Percentiles rank a stretch among this genome's conserved stretches.
These are phyloP conservation scores for Hestina assimilis DNA, from an alignment of 1,140 invertebrate species.

Conservation along the genomic window DNA sequence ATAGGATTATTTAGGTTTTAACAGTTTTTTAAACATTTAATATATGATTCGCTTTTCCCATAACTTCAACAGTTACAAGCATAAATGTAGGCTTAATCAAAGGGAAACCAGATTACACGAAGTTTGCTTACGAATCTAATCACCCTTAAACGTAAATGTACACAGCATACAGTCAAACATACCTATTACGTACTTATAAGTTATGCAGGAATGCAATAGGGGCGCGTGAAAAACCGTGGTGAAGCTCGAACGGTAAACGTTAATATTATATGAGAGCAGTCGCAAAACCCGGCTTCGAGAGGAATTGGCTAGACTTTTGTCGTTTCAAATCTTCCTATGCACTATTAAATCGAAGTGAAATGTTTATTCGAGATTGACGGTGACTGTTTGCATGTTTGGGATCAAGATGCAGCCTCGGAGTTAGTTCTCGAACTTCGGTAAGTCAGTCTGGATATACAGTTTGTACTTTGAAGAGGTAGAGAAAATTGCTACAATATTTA, in stretches of 20 bases:
- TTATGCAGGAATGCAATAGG: slow-evolving; percentile 64
- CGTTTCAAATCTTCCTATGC: slow-evolving; percentile 58
- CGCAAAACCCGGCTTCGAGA: slow-evolving; percentile 37
- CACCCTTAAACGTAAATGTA: slow-evolving; percentile 53
- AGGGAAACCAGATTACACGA: slow-evolving; percentile 20
- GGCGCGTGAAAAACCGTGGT: slow-evolving; percentile 65
- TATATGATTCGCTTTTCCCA: no score
- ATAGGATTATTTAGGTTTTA: no score
- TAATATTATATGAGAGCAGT: slow-evolving; percentile 71
- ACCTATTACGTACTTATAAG: slow-evolving; percentile 70
- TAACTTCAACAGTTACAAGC: not conserved
- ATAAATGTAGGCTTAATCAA: slow-evolving; percentile 7
- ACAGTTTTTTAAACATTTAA: no score
- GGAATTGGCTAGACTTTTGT: slow-evolving; percentile 66
- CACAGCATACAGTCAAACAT: slow-evolving; percentile 59
- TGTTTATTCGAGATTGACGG: slow-evolving; percentile 61
- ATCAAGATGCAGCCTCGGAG: slow-evolving; percentile 34
- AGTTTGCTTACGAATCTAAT: slow-evolving; percentile 41
- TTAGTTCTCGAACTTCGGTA: slow-evolving; percentile 29
- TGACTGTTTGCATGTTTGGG: slow-evolving; percentile 53
- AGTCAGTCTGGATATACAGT: slow-evolving; percentile 29
- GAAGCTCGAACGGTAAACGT: slow-evolving; percentile 40
- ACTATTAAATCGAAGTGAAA: slow-evolving; percentile 64
- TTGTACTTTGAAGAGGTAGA: slow-evolving; percentile 19
- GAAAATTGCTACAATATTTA: slow-evolving; percentile 29